A percentile compares a stretch with the other conserved stretches of the same genome.
phyloP scores from a whole-genome alignment of 2,888 invertebrate species.

The Diaprepes abbreviatus region DNA sequence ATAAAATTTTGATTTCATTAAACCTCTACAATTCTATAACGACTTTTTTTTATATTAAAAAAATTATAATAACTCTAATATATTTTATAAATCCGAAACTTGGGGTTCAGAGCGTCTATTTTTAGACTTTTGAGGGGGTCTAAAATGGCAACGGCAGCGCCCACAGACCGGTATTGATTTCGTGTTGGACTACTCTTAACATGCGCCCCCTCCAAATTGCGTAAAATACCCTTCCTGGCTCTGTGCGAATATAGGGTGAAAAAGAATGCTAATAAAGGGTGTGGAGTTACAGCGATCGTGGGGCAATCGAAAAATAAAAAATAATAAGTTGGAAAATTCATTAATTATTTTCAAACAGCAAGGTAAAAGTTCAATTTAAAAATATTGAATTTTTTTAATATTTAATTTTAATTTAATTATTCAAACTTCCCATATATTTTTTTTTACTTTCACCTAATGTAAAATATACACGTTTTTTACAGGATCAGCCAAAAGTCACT shows the following conservation, averaged over 20 bases:
- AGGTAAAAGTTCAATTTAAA: too few relatives aligned
- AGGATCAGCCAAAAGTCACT: too few relatives aligned
- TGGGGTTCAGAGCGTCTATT: constrained; percentile 17
- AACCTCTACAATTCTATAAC: too few relatives aligned
- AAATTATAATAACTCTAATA: background rate
- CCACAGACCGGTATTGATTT: constrained; percentile 33
- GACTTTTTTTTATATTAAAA: too few relatives aligned
- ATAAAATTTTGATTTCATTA: too few relatives aligned
- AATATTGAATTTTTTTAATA: too few relatives aligned
- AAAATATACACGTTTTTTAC: too few relatives aligned
- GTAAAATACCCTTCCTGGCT: constrained; percentile 22
- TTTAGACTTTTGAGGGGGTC: constrained; percentile 34
- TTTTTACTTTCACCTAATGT: too few relatives aligned
- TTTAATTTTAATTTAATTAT: too few relatives aligned
- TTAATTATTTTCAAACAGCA: too few relatives aligned
- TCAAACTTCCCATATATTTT: too few relatives aligned
- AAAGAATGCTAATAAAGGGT: constrained; percentile 16
- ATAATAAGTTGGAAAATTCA: background rate
- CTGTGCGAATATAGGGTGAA: constrained; percentile 27
- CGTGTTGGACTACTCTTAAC: constrained; percentile 9
- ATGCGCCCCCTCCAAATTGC: constrained; percentile 39
- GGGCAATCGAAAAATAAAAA: constrained; percentile 12
- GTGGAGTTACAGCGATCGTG: background rate
- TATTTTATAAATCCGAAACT: background rate
- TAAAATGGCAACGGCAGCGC: constrained; percentile 9